Conservation (phyloP, 2,888 invertebrate genomes). For the Clostera curtula region DNA sequence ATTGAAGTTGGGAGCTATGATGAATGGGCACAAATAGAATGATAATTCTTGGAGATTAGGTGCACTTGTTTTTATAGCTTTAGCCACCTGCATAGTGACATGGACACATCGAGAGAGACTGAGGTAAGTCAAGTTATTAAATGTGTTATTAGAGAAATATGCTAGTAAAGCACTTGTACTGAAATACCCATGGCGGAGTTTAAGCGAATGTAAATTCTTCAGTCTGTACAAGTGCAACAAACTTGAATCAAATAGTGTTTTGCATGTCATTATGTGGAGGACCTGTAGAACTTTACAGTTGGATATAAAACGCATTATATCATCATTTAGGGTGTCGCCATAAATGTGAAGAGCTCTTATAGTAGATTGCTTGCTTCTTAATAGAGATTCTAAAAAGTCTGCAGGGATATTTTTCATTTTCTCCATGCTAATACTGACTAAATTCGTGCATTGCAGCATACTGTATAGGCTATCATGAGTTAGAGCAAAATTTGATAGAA, state of each 20-base stretch:
- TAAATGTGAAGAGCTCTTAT: conserved; percentile 63
- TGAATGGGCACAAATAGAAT: conserved; percentile 68
- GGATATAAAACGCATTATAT: conserved; percentile 59
- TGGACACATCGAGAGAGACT: conserved; percentile 67
- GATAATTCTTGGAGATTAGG: conserved; percentile 66
- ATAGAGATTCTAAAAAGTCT: conserved; percentile 62
- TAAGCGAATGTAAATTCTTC: conserved; percentile 62
- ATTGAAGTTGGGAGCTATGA: conserved; percentile 60
- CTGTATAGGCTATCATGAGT: conserved; percentile 63
- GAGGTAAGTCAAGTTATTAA: conserved; percentile 60
- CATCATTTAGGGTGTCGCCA: conserved; percentile 69
- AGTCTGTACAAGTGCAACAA: conserved; percentile 58
- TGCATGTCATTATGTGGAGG: conserved; percentile 69
- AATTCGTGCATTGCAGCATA: conserved; percentile 63
- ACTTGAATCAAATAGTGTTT: conserved; percentile 70
- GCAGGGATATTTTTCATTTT: conserved; percentile 73
- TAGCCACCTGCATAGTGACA: conserved; percentile 66
- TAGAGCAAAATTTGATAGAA: conserved; percentile 67
- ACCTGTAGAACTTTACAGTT: conserved; percentile 58
- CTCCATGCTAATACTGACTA: conserved; percentile 70
- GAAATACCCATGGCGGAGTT: conserved; percentile 70
- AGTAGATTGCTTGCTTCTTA: conserved; percentile 54
- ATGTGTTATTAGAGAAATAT: conserved; percentile 65
- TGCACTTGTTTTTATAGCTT: conserved; percentile 62
- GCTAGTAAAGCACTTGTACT: conserved; percentile 63